Evolutionary conservation across 2,797 vertebrate genomes (phyloP), one percentile per base, ranked within the genome.

Genomic region (Zenarchopterus dispar): DNA sequence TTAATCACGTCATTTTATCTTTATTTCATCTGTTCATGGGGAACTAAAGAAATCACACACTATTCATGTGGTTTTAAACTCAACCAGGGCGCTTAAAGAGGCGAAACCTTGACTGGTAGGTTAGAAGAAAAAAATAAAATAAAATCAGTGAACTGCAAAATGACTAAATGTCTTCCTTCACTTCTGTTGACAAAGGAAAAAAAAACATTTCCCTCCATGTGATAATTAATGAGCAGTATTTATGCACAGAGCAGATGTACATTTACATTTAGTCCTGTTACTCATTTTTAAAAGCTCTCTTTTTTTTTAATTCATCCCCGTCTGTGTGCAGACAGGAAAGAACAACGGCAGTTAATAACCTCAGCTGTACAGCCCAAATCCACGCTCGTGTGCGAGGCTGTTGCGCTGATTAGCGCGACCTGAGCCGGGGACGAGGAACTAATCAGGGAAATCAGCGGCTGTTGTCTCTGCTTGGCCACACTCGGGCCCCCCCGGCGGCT

Each of bases 391-490:
- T 81, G 75, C 76, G 60, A 66, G 74, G 53, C 81, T 84, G 74
- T 85, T 85, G 78, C 43, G 60, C 78, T 82, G 78, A 88, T 89
- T 77, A 82, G 62, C 69, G 50, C 46, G 36, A 54, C 70, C 80
- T 53, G 63, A 77, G 72, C 56, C 70, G 59, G 57, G 71, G 74
- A 77, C 62, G 75, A 73, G 73, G 69, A 73, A 82, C 81, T 78
- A 78, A 87, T 86, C 84, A 76, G 86, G 1, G 52, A 71, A 78
- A 84, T 82, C 86, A 78, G 82, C 39, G n/a, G 23, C 79, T 67
- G 83, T 73, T 80, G 72, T 85, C 68, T 87, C 41, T 77, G 84
- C 84, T 78, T 46, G 82, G 76, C 74, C 80, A 43, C 81, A 73
- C 81, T 62, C 39, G 50, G 77, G n/a, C n/a, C n/a, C 70, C 80